phyloP scores from a whole-genome alignment of 1,140 invertebrate species.

The Belonocnema kinseyi region DNA sequence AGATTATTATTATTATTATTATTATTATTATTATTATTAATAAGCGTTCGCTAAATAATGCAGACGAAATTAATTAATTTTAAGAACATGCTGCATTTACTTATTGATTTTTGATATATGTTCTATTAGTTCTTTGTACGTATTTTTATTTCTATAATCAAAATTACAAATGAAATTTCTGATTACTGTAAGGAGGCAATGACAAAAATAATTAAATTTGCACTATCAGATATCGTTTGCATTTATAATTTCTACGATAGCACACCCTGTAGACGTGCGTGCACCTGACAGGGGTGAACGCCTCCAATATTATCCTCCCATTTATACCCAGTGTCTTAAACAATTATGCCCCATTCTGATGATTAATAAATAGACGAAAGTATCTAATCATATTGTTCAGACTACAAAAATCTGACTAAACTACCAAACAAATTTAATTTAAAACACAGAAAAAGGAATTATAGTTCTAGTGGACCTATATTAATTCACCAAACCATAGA shows the following conservation, averaged over 20 bases:
- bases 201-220: conserved; percentile 15
- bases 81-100: no score
- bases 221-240: neutral
- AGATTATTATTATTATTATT: no score
- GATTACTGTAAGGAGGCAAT: neutral
- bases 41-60: no score
- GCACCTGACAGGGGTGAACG: conserved; percentile 20
- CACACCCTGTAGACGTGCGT: conserved; percentile 2
- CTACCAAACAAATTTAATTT: neutral
- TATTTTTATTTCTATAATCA: no score
- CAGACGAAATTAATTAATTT: no score
- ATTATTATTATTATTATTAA: no score
- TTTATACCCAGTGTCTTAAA: conserved; percentile 11
- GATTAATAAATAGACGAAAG: neutral
- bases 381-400: neutral
- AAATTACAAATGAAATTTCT: no score
- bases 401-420: neutral
- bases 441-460: neutral
- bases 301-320: neutral
- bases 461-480: no score
- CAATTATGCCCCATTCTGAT: neutral
- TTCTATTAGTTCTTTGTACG: no score
- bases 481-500: no score
- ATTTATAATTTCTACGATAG: neutral
- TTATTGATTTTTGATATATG: no score